These are phyloP conservation scores for Tursiops truncatus DNA, from an alignment of 2,113 vertebrate genomes.

Conservation along the genomic window DNA sequence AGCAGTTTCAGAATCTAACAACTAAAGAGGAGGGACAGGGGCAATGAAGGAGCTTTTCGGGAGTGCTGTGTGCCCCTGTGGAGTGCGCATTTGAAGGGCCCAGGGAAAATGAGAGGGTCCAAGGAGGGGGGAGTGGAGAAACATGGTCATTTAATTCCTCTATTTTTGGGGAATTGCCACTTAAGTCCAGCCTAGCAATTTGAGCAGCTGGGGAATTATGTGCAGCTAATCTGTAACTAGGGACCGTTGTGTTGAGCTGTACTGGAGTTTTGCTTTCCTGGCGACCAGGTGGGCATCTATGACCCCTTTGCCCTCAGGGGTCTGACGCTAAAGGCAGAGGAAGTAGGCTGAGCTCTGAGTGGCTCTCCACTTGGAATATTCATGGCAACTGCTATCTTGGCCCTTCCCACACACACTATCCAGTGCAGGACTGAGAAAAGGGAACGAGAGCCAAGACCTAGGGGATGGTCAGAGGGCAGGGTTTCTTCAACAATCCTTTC, in stretches of 20 bases:
- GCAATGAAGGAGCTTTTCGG: background rate
- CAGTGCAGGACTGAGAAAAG: background rate
- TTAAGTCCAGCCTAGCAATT: slow-evolving; percentile 31
- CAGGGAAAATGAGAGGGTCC: background rate
- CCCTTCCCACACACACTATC: background rate
- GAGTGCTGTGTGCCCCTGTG: background rate
- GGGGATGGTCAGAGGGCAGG: background rate
- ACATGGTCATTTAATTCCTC: background rate
- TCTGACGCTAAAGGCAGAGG: background rate
- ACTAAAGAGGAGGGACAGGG: background rate
- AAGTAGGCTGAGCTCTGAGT: background rate
- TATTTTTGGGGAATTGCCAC: background rate
- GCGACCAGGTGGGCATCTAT: background rate
- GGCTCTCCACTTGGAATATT: background rate
- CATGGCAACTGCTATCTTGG: background rate
- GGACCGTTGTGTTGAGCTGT: background rate
- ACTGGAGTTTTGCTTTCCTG: background rate
- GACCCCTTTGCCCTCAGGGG: background rate
- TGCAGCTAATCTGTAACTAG: background rate
- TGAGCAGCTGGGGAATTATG: slow-evolving; percentile 4
- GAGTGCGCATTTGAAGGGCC: background rate
- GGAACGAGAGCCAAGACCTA: background rate
- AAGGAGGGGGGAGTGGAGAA: background rate
- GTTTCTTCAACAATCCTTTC: slow-evolving; percentile 4
- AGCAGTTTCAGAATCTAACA: slow-evolving; percentile 14